Percentiles rank a stretch among this genome's conserved stretches.
phyloP scores from a whole-genome alignment of 2,797 vertebrate species.

The Crypturellus tataupa region DNA sequence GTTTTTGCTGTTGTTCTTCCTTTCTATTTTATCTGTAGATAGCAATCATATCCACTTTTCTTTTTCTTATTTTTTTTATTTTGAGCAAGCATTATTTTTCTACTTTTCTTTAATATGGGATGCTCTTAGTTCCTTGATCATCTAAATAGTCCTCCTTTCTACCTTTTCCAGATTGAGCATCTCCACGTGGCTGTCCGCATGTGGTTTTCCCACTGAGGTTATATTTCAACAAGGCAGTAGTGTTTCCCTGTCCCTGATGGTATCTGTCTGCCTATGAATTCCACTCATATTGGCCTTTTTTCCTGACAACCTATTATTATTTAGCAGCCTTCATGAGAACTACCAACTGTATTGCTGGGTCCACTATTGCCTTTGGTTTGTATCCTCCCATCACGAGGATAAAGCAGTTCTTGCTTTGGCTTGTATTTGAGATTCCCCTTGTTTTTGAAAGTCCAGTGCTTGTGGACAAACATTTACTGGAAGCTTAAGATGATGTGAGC shows the following conservation, averaged over 20 bases:
- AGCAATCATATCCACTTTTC: neutral
- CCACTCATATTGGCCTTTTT: neutral
- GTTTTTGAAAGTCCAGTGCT: neutral
- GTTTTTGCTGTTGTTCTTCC: neutral
- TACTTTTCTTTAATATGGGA: neutral
- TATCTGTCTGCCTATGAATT: neutral
- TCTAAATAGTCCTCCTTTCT: neutral
- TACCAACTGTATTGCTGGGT: neutral
- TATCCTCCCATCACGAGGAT: too few species aligned
- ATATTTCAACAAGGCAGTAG: neutral
- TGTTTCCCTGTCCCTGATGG: neutral
- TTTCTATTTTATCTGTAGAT: slow-evolving; percentile 24
- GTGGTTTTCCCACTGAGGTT: neutral
- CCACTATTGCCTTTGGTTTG: neutral
- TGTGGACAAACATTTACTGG: neutral
- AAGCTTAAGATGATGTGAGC: neutral
- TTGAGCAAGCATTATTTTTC: neutral
- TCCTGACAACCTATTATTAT: neutral
- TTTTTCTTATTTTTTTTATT: neutral
- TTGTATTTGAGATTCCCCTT: neutral
- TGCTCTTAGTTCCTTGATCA: neutral
- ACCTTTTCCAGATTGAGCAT: neutral
- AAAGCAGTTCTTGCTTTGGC: neutral
- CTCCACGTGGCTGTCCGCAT: neutral
- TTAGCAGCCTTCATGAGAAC: neutral